Conservation (phyloP, 2,797 vertebrate genomes). For the Microctenopoma lineatum region DNA sequence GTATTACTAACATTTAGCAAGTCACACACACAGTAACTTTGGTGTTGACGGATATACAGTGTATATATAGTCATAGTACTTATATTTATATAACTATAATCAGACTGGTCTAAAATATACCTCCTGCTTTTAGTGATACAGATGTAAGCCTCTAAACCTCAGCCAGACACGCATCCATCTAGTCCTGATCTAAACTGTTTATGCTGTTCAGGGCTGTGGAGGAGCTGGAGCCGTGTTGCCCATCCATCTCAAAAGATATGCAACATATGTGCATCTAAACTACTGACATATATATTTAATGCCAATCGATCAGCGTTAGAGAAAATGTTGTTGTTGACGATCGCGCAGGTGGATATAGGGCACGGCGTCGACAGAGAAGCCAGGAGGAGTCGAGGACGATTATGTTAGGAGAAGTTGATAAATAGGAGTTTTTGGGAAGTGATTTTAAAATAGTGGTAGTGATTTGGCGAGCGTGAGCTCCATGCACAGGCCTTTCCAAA, state of each 20-base stretch:
- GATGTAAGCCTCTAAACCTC: background rate
- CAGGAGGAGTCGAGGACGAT: conserved; percentile 29
- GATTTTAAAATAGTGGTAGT: conserved; percentile 12
- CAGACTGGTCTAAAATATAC: no score
- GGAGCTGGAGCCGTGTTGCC: no score
- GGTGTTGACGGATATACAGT: no score
- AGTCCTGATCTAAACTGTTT: no score
- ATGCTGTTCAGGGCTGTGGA: no score
- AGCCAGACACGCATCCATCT: background rate
- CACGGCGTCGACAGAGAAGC: background rate
- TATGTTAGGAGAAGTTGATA: conserved; percentile 17
- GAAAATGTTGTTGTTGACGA: background rate
- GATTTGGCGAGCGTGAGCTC: conserved; percentile 11
- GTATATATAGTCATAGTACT: no score
- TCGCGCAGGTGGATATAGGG: background rate
- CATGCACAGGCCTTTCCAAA: conserved; percentile 18
- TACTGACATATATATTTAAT: no score
- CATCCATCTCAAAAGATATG: no score
- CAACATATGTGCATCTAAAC: no score
- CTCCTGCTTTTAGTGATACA: background rate
- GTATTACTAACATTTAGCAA: conserved; percentile 57
- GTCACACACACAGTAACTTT: conserved; percentile 25
- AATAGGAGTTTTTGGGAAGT: conserved; percentile 13
- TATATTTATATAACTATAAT: no score
- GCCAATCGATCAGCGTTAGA: background rate